These are phyloP conservation scores for Philotrypesis tridentata DNA, from an alignment of 1,140 invertebrate species.

Conservation along the genomic window DNA sequence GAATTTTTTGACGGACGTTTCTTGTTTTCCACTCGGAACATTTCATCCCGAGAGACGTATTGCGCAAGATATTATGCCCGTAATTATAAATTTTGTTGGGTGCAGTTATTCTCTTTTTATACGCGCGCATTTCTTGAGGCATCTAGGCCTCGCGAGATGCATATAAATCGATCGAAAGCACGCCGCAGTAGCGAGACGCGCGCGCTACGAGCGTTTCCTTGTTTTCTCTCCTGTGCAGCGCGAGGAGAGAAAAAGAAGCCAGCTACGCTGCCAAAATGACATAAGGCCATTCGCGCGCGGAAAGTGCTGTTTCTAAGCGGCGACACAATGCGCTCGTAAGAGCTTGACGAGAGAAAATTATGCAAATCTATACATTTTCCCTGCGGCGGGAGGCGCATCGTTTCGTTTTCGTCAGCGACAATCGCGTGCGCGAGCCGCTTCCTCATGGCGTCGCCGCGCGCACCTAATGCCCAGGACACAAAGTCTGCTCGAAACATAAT, in stretches of 20 bases:
- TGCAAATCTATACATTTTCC: neutral
- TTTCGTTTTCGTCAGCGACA: neutral
- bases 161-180: neutral
- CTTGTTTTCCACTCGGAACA: neutral
- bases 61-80: neutral
- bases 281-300: too few relatives aligned
- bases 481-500: neutral
- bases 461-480: too few relatives aligned
- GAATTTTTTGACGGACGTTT: neutral
- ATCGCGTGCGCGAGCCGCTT: neutral
- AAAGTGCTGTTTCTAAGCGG: neutral
- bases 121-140: neutral
- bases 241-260: too few relatives aligned
- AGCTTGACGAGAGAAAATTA: constrained; percentile 10
- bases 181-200: too few relatives aligned
- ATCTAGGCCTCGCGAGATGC: too few relatives aligned
- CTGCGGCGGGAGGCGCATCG: neutral
- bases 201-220: too few relatives aligned
- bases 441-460: too few relatives aligned
- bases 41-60: neutral
- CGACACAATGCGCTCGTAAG: neutral
- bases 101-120: too few relatives aligned
- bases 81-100: constrained; percentile 1
- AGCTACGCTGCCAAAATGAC: too few relatives aligned
- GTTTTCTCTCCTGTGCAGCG: too few relatives aligned